Base-by-base conservation (phyloP, 2,888 invertebrate species). In the Ophion obscuratus region DNA sequence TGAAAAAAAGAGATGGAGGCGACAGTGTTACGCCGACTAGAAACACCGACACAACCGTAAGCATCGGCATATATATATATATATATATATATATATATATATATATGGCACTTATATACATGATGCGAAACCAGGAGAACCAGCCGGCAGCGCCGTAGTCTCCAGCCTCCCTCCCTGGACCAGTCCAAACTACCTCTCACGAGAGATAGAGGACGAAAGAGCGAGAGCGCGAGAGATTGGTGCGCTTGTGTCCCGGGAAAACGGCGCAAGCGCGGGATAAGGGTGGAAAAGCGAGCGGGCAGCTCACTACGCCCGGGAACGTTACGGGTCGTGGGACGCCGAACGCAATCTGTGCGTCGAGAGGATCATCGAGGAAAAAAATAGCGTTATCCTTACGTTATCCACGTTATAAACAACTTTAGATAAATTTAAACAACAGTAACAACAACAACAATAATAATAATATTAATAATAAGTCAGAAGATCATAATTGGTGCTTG, bases 241-340 rank as follows among this genome's bases (percentile, higher is more conserved):
- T 82, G 57, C 74, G 59, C 74, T 66, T 66, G 78, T 83, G 88
- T 87, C 83, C 90, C 89, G 89, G 90, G 89, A 88, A 88, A 88
- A 86, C 83, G 84, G 88, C 89, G 93, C 93, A 90, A 88, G 92
- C 93, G 93, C 92, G 90, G 89, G 89, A 89, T 89, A 89, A 89
- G 91, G 92, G 90, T 92, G 92, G 92, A 93, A 92, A 91, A 92
- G 92, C 92, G 90, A 91, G 91, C 89, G 91, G 91, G 91, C 90
- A 92, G 93, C 92, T 93, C 93, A 93, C 93, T 92, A 92, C 93
- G 93, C 93, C 94, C 94, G 94, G 94, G 93, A 83, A 93, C 93
- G 91, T 91, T 89, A 91, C 90, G 91, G 91, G 89, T 90, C 91
- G 91, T 89, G 91, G 90, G 90, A 90, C 90, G 90, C 89, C 85